A percentile compares a stretch with the other conserved stretches of the same genome.
Conservation (phyloP, 2,888 invertebrate species). For the Panopea generosa region DNA sequence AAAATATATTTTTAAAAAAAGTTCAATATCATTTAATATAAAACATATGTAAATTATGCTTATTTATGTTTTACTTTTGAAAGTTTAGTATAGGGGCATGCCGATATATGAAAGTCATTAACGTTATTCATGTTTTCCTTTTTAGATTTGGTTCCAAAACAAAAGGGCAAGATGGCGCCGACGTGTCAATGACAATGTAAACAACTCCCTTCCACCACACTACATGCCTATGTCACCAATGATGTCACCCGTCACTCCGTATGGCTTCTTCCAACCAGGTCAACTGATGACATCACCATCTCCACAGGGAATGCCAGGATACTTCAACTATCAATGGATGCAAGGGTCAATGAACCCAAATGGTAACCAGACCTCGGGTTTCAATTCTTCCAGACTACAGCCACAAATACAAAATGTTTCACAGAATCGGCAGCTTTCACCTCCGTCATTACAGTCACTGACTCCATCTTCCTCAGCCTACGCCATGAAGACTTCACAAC, state of each 20-base stretch:
- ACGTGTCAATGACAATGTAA: constrained; percentile 66
- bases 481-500: constrained; percentile 54
- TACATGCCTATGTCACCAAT: constrained; percentile 62
- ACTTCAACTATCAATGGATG: constrained; percentile 55
- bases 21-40: too few species aligned
- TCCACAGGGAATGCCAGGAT: constrained; percentile 45
- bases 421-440: constrained; percentile 22
- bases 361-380: constrained; percentile 33
- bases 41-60: too few species aligned
- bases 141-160: constrained; percentile 76
- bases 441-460: too few species aligned
- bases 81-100: neutral
- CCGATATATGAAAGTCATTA: neutral
- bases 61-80: too few species aligned
- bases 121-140: neutral
- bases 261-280: constrained; percentile 64
- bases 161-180: constrained; percentile 75
- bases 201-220: constrained; percentile 39
- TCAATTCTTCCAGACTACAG: constrained; percentile 26
- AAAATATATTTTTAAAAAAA: too few species aligned
- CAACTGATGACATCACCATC: constrained; percentile 60
- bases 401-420: constrained; percentile 27
- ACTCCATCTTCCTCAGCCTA: constrained; percentile 18
- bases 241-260: constrained; percentile 63
- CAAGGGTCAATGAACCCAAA: constrained; percentile 45